Conservation (phyloP, 2,797 vertebrate genomes). For the Neosilurus hyrtlii region DNA sequence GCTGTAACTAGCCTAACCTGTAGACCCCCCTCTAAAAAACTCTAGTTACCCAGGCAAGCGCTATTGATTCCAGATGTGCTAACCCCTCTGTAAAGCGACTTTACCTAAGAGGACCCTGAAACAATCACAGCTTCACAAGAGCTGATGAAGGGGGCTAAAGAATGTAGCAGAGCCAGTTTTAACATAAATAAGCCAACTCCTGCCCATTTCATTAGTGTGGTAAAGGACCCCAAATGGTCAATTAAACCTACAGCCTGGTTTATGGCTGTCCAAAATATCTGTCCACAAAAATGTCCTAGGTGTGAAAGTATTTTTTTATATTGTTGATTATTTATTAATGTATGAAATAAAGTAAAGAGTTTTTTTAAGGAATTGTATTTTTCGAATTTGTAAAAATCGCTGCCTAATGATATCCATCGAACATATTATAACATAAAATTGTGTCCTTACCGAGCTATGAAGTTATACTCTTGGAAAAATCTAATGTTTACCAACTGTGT, state of each 20-base stretch:
- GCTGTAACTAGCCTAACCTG: constrained; percentile 71
- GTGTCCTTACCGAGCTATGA: not conserved
- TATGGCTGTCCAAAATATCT: constrained; percentile 12
- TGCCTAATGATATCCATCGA: not conserved
- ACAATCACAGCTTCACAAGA: constrained; percentile 59
- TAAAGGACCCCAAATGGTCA: constrained; percentile 35
- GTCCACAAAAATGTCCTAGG: not conserved
- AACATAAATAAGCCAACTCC: constrained; percentile 46
- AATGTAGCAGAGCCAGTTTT: constrained; percentile 50
- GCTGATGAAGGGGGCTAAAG: constrained; percentile 41
- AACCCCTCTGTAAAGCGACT: constrained; percentile 58
- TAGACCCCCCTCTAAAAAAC: constrained; percentile 61
- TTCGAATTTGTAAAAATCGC: not conserved
- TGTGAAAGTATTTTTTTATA: not conserved
- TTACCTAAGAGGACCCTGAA: constrained; percentile 72
- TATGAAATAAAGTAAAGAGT: not conserved
- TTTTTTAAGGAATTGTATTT: not conserved
- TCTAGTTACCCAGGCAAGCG: constrained; percentile 69
- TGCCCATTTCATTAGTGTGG: constrained; percentile 34
- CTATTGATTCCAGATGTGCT: constrained; percentile 81
- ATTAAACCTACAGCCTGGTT: constrained; percentile 23
- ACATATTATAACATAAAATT: not conserved
- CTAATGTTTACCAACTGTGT: constrained; percentile 36
- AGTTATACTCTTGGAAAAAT: constrained; percentile 3
- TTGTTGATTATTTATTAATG: not conserved